phyloP scores from a whole-genome alignment of 2,797 vertebrate species.

The Diplodus sargus region DNA sequence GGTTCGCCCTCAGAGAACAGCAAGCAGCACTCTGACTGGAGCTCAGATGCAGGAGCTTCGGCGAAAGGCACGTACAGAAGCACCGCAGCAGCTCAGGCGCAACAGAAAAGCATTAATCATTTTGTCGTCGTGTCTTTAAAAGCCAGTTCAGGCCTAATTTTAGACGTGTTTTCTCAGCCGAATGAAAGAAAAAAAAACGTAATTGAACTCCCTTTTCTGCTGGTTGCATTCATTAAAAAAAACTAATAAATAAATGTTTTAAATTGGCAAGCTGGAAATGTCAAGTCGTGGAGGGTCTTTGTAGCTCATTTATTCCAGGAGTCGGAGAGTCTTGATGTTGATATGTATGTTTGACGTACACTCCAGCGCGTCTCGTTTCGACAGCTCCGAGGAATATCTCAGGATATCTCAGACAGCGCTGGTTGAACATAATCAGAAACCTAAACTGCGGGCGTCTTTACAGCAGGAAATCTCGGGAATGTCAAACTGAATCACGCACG shows the following conservation, averaged over 20 bases:
- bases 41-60: conserved; percentile 24
- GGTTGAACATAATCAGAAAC: conserved; percentile 10
- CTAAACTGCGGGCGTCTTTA: neutral
- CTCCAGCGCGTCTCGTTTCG: neutral
- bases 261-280: conserved; percentile 28
- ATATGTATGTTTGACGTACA: conserved; percentile 13
- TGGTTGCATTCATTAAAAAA: conserved; percentile 12
- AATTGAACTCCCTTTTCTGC: conserved; percentile 1
- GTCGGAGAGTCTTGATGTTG: conserved; percentile 24
- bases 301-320: conserved; percentile 14
- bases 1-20: conserved; percentile 14
- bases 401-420: neutral
- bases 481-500: neutral
- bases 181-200: conserved; percentile 6
- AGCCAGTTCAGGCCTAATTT: conserved; percentile 53
- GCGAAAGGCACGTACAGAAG: conserved; percentile 10
- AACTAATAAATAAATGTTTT: neutral
- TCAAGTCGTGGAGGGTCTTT: conserved; percentile 7
- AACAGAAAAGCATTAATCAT: conserved; percentile 65
- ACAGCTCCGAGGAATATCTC: conserved; percentile 3
- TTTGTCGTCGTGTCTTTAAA: conserved; percentile 61
- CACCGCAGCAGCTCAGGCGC: conserved; percentile 25
- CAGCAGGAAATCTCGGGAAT: neutral
- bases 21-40: conserved; percentile 11
- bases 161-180: conserved; percentile 53